Evolutionary conservation across 2,113 vertebrate species (phyloP), one percentile per base, ranked within the genome.

Genomic region (Phycodurus eques): DNA sequence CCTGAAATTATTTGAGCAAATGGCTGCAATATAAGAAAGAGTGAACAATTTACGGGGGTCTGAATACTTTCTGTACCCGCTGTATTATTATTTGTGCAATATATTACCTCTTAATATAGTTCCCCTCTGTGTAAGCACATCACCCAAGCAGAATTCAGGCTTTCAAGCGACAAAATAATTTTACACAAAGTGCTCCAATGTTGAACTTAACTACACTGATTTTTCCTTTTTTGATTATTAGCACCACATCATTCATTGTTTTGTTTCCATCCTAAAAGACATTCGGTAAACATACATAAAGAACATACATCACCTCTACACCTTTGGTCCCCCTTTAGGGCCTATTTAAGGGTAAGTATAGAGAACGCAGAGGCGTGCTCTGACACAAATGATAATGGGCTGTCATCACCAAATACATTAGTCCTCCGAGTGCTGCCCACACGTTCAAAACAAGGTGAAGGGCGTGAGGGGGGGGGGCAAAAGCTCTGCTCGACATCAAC

Each of bases 351-450:
- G 42, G 9, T 65, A 44, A 39, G 57, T 46, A 60, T 59, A 70
- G 63, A 75, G 75, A 72, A 70, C n/a, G 61, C 72, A 27, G 72
- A 51, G 82, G 75, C 77, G 81, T 27, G 35, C 73, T 59, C 59
- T 61, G 73, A 75, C 73, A 67, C 77, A 76, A 56, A 84, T 78
- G 74, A 70, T 89, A 88, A 91, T 88, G 85, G 77, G n/a, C 70
- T 78, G 79, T 80, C 87, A 90, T 92, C 88, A 91, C 72, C 72
- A 85, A 85, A 88, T 79, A 76, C 88, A 91, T 91, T 89, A 87
- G 84, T 86, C 68, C 83, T 57, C 79, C 87, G 79, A 71, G 72
- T 70, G 43, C 77, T 85, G 87, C 87, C 91, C 87, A 85, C 77
- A 68, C 72, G 9, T 66, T 76, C 64, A 83, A 80, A 88, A 88